A percentile compares a stretch with the other conserved stretches of the same genome.
phyloP scores from a whole-genome alignment of 2,797 vertebrate genomes.

The Enteromius anoplus region DNA sequence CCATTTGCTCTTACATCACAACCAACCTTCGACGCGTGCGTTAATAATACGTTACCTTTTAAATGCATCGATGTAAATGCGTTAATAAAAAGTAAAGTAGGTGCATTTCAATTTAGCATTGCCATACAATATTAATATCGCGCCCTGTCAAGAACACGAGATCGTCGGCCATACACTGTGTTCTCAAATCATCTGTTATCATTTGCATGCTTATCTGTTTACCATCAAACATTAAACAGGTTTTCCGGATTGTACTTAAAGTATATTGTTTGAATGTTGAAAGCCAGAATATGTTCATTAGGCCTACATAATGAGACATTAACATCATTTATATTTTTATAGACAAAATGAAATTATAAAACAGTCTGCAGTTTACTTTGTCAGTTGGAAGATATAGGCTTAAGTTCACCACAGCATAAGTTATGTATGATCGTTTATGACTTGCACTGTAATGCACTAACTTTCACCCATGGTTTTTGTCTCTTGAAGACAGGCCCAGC shows the following conservation, averaged over 20 bases:
- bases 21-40: background rate
- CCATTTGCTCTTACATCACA: background rate
- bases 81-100: background rate
- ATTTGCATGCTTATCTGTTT: background rate
- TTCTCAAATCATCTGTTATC: conserved; percentile 1
- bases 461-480: background rate
- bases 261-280: background rate
- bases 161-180: background rate
- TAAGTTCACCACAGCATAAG: background rate
- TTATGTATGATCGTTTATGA: background rate
- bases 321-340: background rate
- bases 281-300: background rate
- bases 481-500: conserved; percentile 62
- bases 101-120: background rate
- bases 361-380: background rate
- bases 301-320: background rate
- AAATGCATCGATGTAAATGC: background rate
- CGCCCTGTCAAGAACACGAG: background rate
- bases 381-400: background rate
- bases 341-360: background rate
- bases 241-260: background rate
- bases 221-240: background rate
- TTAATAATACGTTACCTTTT: background rate
- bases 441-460: background rate
- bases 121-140: background rate